Evolutionary conservation across 2,888 invertebrate genomes (phyloP), one percentile per base, ranked within the genome.

Genomic region (Bellardia bayeri): DNA sequence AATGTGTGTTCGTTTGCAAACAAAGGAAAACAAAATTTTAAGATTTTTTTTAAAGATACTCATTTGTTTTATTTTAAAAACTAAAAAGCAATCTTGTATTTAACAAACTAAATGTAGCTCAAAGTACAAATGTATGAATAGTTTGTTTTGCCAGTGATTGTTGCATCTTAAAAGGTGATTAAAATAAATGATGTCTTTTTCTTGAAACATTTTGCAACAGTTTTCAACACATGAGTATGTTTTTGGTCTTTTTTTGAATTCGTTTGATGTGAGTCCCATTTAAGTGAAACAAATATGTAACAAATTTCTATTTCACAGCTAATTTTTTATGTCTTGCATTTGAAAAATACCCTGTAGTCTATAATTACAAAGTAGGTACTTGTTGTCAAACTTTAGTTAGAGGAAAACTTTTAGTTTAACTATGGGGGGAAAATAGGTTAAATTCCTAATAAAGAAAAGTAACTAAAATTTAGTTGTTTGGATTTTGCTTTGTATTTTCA

Each of bases 301-400:
- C 78, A 82, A 82, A 79, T 82, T 86, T 86, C 63, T 75, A 82
- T 63, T 79, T 86, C 82, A 86, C 86, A 82, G 79, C 74, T 61
- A 82, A 82, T 76, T 75, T 85, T 83, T 23, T 23, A 23, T 23
- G 23, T 23, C 23, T 23, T 23, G 23, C 23, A 23, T 23, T 23
- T 23, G 23, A 23, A 23, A 23, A 23, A 23, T 23, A 23, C 1
- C 23, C 23, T 23, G 23, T 23, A 23, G 23, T 23, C 23, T 23
- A 23, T 23, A 37, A 37, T 5, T 37, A 6, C 6, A 6, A 37
- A 37, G 37, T 33, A 33, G 5, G 33, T 37, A 37, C 4, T 37
- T 37, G 37, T 42, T 45, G 63, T 14, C 14, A 23, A 23, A 23
- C 23, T 40, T 69, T 61, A 33, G 7, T 9, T 45, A 11, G 45